Evolutionary conservation across 2,113 vertebrate genomes (phyloP).

Genomic region (Odobenus rosmarus): DNA sequence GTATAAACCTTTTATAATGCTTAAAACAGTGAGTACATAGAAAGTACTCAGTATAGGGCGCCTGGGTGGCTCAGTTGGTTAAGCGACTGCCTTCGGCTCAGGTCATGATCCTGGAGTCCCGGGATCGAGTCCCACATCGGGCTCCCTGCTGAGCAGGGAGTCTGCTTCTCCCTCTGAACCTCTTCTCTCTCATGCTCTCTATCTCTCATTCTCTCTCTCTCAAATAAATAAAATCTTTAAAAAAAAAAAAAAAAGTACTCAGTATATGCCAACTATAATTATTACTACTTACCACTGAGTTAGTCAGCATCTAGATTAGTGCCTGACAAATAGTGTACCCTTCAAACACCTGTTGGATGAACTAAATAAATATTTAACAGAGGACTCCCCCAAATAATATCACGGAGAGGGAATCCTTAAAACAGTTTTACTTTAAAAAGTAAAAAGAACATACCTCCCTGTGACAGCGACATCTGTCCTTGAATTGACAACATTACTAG

Average conservation of each 20-base stretch:
- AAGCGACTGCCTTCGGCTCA: too few relatives aligned
- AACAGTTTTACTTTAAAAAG: conserved; percentile 30
- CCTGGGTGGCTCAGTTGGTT: too few relatives aligned
- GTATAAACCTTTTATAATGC: neutral
- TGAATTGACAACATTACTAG: conserved; percentile 17
- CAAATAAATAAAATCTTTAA: too few relatives aligned
- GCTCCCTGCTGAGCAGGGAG: too few relatives aligned
- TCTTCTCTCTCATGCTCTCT: too few relatives aligned
- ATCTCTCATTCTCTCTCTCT: too few relatives aligned
- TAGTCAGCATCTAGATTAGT: neutral
- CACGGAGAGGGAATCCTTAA: neutral
- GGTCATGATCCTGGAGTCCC: too few relatives aligned
- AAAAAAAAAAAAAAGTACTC: too few relatives aligned
- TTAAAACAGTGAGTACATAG: neutral
- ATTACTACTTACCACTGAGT: neutral
- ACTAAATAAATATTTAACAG: neutral
- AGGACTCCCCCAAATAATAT: neutral
- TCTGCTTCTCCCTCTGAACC: too few relatives aligned
- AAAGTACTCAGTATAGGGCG: neutral
- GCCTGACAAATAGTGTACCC: neutral
- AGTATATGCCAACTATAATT: neutral
- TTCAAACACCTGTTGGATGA: conserved; percentile 1
- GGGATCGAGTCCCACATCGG: too few relatives aligned
- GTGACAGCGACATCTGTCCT: neutral
- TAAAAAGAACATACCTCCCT: neutral